These are phyloP conservation scores for Gryon sp. DNA, from an alignment of 1,140 invertebrate genomes.

Conservation along the genomic window DNA sequence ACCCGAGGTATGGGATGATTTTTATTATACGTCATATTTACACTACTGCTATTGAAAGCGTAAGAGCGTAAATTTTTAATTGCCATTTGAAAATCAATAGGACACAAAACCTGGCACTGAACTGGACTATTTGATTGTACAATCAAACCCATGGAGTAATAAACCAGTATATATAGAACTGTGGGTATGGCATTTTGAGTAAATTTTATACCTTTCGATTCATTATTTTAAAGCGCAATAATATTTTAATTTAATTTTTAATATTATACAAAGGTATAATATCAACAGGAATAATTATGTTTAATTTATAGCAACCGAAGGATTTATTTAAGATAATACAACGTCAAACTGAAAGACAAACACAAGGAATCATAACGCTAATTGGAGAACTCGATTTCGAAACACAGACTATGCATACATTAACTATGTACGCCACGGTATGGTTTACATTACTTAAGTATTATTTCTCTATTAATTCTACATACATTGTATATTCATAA, in stretches of 20 bases:
- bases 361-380: constrained; percentile 87
- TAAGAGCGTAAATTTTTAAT: constrained; percentile 59
- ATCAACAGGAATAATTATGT: constrained; percentile 4
- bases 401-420: constrained; percentile 89
- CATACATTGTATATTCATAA: background rate
- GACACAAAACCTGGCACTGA: constrained; percentile 88
- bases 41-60: background rate
- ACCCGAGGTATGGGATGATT: constrained; percentile 84
- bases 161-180: constrained; percentile 90
- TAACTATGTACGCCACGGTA: constrained; percentile 90
- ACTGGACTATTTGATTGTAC: constrained; percentile 88
- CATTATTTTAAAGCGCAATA: background rate
- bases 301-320: constrained; percentile 74
- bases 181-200: constrained; percentile 81
- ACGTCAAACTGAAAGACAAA: constrained; percentile 85
- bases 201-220: background rate
- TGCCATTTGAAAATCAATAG: constrained; percentile 76
- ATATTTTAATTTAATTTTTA: too few relatives aligned
- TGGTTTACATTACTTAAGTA: constrained; percentile 63
- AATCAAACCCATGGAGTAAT: constrained; percentile 87
- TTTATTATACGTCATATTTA: too few relatives aligned
- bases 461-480: background rate
- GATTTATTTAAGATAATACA: constrained; percentile 87
- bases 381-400: constrained; percentile 90
- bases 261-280: too few relatives aligned